These are phyloP conservation scores for Reticulitermes lucifugus DNA, from an alignment of 2,888 invertebrate species.

Conservation along the genomic window DNA sequence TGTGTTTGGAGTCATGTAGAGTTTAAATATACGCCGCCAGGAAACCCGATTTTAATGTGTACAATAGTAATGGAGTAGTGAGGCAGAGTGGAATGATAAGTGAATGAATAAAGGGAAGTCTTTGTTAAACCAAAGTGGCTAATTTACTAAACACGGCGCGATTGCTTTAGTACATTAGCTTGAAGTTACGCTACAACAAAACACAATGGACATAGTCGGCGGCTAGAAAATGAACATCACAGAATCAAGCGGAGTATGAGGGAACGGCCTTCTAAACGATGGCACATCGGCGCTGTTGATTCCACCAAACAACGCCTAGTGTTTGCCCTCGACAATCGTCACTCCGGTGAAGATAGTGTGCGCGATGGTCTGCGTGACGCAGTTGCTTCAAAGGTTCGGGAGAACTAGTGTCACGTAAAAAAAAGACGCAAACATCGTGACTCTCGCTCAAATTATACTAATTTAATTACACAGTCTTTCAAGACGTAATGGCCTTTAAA, in stretches of 20 bases:
- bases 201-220: neutral
- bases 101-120: constrained; percentile 17
- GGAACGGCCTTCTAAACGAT: neutral
- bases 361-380: too few species aligned
- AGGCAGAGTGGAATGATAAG: neutral
- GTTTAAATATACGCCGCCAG: neutral
- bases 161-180: constrained; percentile 33
- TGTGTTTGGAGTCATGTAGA: neutral
- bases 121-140: constrained; percentile 37
- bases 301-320: neutral
- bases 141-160: constrained; percentile 28
- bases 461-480: too few species aligned
- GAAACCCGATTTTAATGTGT: neutral
- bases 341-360: too few species aligned
- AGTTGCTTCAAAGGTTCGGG: too few species aligned
- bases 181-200: constrained; percentile 11
- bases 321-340: neutral
- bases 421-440: too few species aligned
- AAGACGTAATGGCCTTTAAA: too few species aligned
- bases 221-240: constrained; percentile 6
- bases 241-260: neutral
- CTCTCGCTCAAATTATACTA: too few species aligned
- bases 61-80: constrained; percentile 8
- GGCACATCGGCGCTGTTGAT: neutral
- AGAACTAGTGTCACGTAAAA: too few species aligned